Evolutionary conservation across 2,113 vertebrate species (phyloP).

Genomic region (Brachyhypopomus occidentalis): DNA sequence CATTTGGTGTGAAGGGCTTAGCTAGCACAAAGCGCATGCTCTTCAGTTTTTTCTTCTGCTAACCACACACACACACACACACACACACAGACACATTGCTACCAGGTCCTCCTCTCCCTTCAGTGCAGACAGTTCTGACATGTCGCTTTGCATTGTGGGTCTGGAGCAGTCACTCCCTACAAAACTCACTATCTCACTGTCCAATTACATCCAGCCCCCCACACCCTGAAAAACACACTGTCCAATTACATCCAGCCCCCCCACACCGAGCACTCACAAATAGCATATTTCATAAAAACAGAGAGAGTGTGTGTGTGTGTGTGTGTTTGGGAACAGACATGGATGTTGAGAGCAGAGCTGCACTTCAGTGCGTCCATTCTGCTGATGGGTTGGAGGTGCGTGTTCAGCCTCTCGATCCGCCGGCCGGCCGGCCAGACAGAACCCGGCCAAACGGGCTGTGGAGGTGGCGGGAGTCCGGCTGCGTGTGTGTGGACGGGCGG

Average conservation of each 20-base stretch:
- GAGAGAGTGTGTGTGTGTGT: not conserved
- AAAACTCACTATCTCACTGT: conserved; percentile 30
- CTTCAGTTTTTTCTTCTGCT: conserved; percentile 1
- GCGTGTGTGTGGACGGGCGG: not conserved
- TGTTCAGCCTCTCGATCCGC: not conserved
- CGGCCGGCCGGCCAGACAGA: not conserved
- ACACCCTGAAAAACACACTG: conserved; percentile 38
- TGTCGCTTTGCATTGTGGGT: conserved; percentile 25
- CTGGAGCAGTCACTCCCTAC: conserved; percentile 25
- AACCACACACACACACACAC: conserved; percentile 5
- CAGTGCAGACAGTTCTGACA: conserved; percentile 7
- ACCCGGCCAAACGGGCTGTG: too few species aligned
- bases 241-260: conserved; percentile 46
- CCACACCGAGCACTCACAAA: conserved; percentile 25
- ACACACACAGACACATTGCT: conserved; percentile 25
- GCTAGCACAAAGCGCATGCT: not conserved
- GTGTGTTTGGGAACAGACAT: conserved; percentile 37
- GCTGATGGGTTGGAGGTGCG: conserved; percentile 13
- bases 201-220: not conserved
- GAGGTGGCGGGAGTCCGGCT: not conserved
- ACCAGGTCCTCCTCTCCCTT: too few species aligned
- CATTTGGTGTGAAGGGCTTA: conserved; percentile 3
- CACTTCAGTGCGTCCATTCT: conserved; percentile 35
- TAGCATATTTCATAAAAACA: conserved; percentile 40
- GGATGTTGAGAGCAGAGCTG: conserved; percentile 34